Base-by-base conservation (phyloP, 2,113 vertebrate genomes). In the Buteo buteo region DNA sequence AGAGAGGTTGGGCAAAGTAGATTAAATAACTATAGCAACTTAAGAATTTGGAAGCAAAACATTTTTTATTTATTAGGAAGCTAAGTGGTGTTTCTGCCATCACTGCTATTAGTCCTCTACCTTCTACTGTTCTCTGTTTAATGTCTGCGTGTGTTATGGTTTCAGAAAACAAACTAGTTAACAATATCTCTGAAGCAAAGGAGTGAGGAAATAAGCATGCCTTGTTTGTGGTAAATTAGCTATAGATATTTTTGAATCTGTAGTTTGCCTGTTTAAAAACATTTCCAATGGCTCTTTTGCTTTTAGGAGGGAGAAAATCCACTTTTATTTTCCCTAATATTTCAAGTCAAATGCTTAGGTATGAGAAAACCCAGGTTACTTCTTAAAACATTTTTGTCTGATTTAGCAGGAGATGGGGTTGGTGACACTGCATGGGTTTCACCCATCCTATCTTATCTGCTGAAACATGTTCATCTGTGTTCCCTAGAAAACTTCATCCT, bases 41-140 rank as follows among this genome's bases (percentile, higher is more conserved):
- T 84, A 31, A 70, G 79, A 85, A 84, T 65, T 57, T 81, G 25
- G 80, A 93, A 81, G 67, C 44, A 77, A 93, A 85, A 16, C 42
- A 11, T 26, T 26, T 93, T 94, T 87, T 93, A 91, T 78, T 91
- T 85, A 94, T 55, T 79, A 93, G 80, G 86, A 71, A 93, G 47
- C 14, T 93, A 90, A 88, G 45, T 77, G 49, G 11, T 86, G 73
- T 81, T 96, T 86, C 87, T 97, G 85, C 42, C 52, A 78, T 67
- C 81, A 64, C n/a, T 82, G 55, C 55, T 86, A 54, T 62, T 64
- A 83, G 65, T 55, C 49, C 61, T 91, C 64, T 79, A 26, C 55
- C 70, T 85, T 74, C 85, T 83, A 17, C 47, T 79, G 31, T 42
- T 91, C 88, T 40, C 59, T 52, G 40, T 50, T 59, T 52, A 69